Conservation (phyloP, 1,140 invertebrate species). For the Trichonephila clavata region DNA sequence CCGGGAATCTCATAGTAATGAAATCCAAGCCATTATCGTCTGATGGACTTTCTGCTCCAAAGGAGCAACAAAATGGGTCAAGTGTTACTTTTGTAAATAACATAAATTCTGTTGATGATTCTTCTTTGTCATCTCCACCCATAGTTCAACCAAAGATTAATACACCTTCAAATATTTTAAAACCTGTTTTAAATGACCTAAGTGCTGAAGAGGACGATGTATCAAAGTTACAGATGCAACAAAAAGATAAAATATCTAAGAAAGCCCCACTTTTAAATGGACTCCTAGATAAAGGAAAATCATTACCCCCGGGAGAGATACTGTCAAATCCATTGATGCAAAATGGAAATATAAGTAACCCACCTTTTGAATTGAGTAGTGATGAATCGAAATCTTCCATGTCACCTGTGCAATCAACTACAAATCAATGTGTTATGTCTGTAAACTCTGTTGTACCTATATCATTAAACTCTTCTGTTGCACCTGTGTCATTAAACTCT, state of each 20-base stretch:
- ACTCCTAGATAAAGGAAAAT: constrained; percentile 78
- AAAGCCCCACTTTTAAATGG: constrained; percentile 79
- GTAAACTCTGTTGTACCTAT: constrained; percentile 48
- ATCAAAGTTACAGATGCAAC: constrained; percentile 39
- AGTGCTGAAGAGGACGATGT: constrained; percentile 26
- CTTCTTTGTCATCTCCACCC: constrained; percentile 18
- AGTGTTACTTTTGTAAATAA: constrained; percentile 68
- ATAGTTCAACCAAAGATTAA: constrained; percentile 38
- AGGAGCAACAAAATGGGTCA: constrained; percentile 71
- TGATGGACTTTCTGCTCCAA: constrained; percentile 63
- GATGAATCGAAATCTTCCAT: constrained; percentile 64
- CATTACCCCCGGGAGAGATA: constrained; percentile 53
- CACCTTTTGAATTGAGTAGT: constrained; percentile 18
- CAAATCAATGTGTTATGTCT: constrained; percentile 32
- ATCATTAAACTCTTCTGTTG: constrained; percentile 13
- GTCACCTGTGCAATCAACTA: constrained; percentile 60
- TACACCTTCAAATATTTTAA: constrained; percentile 63
- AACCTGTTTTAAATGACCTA: constrained; percentile 73
- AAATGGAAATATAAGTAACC: constrained; percentile 56
- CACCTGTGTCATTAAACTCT: constrained; percentile 4
- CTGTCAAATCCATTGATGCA: constrained; percentile 34
- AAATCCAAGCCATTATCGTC: constrained; percentile 59
- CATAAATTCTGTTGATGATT: constrained; percentile 8
- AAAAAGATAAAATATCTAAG: constrained; percentile 74
- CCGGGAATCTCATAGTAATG: constrained; percentile 47